A percentile compares a stretch with the other conserved stretches of the same genome.
These are phyloP conservation scores for Pseudolycoriella hygida DNA, from an alignment of 2,888 invertebrate species.

Conservation along the genomic window DNA sequence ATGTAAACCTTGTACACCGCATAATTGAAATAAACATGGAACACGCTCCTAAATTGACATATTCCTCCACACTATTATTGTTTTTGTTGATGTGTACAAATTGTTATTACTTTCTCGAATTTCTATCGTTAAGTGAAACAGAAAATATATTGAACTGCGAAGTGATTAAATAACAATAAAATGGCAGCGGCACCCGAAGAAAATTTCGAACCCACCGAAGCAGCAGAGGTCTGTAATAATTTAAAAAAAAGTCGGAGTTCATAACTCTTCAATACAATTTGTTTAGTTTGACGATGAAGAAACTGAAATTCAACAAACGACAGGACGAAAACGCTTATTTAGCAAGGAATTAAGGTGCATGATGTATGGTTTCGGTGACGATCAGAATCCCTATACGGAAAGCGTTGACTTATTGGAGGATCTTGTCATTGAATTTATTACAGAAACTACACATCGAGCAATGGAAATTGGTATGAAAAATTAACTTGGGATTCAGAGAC, in stretches of 20 bases:
- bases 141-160: too few relatives aligned
- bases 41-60: too few relatives aligned
- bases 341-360: constrained; percentile 89
- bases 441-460: constrained; percentile 81
- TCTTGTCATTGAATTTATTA: constrained; percentile 92
- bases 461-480: constrained; percentile 99
- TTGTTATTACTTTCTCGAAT: too few relatives aligned
- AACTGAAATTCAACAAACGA: constrained; percentile 45
- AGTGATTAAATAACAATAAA: not conserved
- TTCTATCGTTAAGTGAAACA: too few relatives aligned
- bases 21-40: too few relatives aligned
- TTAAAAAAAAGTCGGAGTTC: not conserved
- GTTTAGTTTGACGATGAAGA: constrained; percentile 38
- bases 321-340: constrained; percentile 67
- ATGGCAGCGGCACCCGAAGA: not conserved
- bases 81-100: too few relatives aligned
- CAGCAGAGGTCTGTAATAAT: not conserved
- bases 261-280: not conserved
- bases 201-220: not conserved
- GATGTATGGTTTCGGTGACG: constrained; percentile 99
- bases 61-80: too few relatives aligned
- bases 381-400: constrained; percentile 97
- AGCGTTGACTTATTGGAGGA: constrained; percentile 96
- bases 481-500: too few relatives aligned
- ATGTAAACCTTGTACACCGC: too few relatives aligned